Conservation (phyloP, 2,797 vertebrate genomes). For the Leuciscus waleckii region DNA sequence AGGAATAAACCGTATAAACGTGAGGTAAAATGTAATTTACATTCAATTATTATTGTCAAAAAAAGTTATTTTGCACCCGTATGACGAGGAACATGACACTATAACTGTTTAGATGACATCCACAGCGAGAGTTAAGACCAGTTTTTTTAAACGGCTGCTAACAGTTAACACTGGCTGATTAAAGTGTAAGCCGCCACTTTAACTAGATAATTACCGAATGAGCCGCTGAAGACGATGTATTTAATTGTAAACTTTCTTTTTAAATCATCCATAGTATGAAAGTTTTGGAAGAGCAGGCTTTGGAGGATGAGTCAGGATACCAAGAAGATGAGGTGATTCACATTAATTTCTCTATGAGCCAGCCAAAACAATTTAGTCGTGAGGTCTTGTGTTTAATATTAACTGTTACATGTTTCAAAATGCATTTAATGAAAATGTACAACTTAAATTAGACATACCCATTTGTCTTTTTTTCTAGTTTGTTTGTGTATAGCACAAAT, state of each 20-base stretch:
- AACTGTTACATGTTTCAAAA: no score
- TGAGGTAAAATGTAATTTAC: background rate
- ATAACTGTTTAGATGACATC: background rate
- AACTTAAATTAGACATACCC: background rate
- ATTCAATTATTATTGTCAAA: background rate
- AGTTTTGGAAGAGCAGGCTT: slow-evolving; percentile 87
- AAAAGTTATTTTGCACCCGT: background rate
- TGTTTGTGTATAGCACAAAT: background rate
- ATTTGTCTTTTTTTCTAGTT: background rate
- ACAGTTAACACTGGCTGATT: background rate
- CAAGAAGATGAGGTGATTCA: slow-evolving; percentile 90
- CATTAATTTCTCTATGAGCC: background rate
- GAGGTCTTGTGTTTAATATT: background rate
- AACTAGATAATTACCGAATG: background rate
- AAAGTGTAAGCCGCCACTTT: background rate
- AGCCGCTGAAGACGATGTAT: background rate
- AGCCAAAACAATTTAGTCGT: background rate
- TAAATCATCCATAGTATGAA: slow-evolving; percentile 76
- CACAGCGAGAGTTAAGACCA: background rate
- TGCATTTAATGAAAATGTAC: background rate
- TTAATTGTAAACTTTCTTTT: background rate
- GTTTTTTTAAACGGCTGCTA: background rate
- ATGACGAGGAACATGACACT: background rate
- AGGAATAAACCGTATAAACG: background rate
- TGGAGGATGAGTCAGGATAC: slow-evolving; percentile 83